Evolutionary conservation across 2,888 invertebrate species (phyloP).

Genomic region (Chrysolina haemoptera): DNA sequence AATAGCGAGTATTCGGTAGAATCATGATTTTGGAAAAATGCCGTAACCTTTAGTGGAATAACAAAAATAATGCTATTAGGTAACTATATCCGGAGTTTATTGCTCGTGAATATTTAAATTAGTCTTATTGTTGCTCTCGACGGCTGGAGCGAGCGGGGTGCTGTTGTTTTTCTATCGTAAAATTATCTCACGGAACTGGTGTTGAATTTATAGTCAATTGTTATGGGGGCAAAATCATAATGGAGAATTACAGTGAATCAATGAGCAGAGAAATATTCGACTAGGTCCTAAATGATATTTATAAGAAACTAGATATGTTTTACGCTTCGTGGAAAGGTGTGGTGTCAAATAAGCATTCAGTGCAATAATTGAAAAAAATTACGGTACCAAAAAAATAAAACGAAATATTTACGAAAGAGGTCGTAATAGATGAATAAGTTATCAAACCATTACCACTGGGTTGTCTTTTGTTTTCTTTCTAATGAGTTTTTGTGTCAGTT

Average conservation of each 20-base stretch:
- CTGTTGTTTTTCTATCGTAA: conserved; percentile 16
- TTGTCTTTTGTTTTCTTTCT: neutral
- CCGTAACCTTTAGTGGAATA: neutral
- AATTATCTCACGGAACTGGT: conserved; percentile 8
- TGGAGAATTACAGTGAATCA: neutral
- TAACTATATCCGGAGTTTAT: conserved; percentile 34
- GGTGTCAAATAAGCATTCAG: conserved; percentile 7
- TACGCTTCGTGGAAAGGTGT: neutral
- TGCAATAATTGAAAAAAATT: neutral
- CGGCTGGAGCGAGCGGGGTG: neutral
- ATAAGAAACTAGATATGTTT: neutral
- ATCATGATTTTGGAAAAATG: neutral
- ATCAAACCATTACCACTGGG: neutral
- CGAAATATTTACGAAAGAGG: neutral
- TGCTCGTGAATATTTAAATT: conserved; percentile 37
- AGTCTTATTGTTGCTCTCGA: conserved; percentile 17
- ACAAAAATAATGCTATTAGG: conserved; percentile 28
- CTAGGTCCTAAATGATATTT: conserved; percentile 5
- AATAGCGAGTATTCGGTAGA: neutral
- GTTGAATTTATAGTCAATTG: neutral
- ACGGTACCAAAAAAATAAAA: neutral
- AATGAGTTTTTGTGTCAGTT: neutral
- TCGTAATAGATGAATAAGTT: neutral
- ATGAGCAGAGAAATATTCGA: neutral
- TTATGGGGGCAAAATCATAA: neutral